These are phyloP conservation scores for Octonoba sinensis DNA, from an alignment of 2,888 invertebrate species.

Conservation along the genomic window DNA sequence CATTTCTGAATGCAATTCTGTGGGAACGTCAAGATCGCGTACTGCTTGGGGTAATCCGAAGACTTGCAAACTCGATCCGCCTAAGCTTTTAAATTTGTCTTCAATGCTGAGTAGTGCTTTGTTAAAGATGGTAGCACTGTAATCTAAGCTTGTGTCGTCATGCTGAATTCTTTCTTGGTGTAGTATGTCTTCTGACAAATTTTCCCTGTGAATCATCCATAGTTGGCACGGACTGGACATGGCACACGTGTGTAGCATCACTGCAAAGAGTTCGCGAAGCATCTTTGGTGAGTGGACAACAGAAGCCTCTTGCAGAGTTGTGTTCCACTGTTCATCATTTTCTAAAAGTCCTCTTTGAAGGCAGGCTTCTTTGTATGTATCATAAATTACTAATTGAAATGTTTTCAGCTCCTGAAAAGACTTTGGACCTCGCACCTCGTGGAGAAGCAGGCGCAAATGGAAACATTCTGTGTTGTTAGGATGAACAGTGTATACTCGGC, in stretches of 20 bases:
- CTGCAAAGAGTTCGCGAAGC: not conserved
- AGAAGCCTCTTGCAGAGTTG: not conserved
- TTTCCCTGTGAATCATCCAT: not conserved
- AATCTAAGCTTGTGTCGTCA: not conserved
- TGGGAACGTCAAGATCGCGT: constrained; percentile 6
- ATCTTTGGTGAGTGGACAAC: not conserved
- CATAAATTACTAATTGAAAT: not conserved
- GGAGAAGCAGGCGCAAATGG: constrained; percentile 12
- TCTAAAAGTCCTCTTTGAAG: not conserved
- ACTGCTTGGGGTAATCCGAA: not conserved
- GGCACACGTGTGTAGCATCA: not conserved
- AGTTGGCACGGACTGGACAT: not conserved
- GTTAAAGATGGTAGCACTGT: not conserved
- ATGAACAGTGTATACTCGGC: constrained; percentile 22
- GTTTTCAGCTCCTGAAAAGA: not conserved
- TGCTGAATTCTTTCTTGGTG: not conserved
- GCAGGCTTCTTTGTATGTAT: constrained; percentile 1
- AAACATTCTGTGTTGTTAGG: constrained; percentile 16
- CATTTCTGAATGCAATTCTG: no score
- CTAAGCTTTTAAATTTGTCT: not conserved
- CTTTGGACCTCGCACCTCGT: not conserved
- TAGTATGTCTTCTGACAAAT: not conserved
- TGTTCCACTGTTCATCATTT: not conserved
- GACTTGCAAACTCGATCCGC: not conserved
- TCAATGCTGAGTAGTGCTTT: not conserved